phyloP scores from a whole-genome alignment of 2,797 vertebrate genomes.

The Coracias cyanogaster region DNA sequence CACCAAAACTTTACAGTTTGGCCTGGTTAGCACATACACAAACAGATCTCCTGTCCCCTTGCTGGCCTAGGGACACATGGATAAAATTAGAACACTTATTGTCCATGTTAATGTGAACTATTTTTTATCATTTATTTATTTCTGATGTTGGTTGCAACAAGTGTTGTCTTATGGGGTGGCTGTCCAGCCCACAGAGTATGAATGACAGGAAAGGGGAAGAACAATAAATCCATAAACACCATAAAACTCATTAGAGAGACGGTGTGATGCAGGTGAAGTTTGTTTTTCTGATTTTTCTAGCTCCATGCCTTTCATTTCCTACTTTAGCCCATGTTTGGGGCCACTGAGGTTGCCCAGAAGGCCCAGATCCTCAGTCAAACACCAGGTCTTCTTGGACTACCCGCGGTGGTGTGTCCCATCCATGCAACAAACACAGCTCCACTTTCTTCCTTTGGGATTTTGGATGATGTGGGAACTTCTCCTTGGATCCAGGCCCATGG shows the following conservation, averaged over 20 bases:
- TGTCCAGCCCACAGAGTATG: not conserved
- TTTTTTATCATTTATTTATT: not conserved
- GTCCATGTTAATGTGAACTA: not conserved
- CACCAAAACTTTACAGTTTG: not conserved
- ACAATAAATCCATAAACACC: not conserved
- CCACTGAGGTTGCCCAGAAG: not conserved
- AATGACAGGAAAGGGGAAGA: not conserved
- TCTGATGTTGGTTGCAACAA: not conserved
- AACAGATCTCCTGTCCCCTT: not conserved
- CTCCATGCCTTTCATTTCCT: not conserved
- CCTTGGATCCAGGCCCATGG: not conserved
- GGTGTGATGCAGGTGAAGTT: not conserved
- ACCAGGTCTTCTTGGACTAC: not conserved
- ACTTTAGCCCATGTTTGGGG: not conserved
- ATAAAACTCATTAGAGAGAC: not conserved
- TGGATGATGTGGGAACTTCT: not conserved
- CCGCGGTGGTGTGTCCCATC: fast-evolving
- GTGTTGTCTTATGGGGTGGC: not conserved
- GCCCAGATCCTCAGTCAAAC: not conserved
- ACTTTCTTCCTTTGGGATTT: not conserved
- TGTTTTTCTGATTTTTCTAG: not conserved
- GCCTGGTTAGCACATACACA: not conserved
- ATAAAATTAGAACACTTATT: not conserved
- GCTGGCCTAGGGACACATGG: not conserved
- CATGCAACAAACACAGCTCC: not conserved